Evolutionary conservation across 1,140 invertebrate genomes (phyloP).

Genomic region (Lepidurus apus): DNA sequence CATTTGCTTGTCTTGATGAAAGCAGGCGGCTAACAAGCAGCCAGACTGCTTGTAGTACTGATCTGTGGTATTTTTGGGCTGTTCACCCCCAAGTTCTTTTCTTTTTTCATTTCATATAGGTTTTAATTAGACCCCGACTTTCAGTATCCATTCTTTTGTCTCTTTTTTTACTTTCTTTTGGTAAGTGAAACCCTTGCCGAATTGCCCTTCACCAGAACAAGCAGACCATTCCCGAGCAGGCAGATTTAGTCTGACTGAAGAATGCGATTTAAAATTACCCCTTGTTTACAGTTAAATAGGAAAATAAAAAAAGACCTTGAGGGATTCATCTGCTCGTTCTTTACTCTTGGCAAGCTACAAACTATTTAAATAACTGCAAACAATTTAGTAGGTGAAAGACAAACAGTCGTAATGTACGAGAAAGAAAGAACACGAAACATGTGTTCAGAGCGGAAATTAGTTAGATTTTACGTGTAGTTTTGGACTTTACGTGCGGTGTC

Average conservation of each 20-base stretch:
- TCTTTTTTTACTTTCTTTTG: not conserved
- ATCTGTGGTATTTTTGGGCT: not conserved
- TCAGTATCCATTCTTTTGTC: not conserved
- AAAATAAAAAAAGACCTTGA: not conserved
- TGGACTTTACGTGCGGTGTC: too few species aligned
- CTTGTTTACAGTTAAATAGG: not conserved
- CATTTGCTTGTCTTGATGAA: not conserved
- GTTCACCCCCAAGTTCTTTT: not conserved
- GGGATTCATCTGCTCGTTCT: too few species aligned
- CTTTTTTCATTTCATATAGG: not conserved
- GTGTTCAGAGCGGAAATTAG: too few species aligned
- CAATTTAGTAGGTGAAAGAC: too few species aligned
- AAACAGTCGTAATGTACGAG: too few species aligned
- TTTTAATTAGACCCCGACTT: not conserved
- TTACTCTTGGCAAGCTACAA: too few species aligned
- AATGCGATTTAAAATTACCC: not conserved
- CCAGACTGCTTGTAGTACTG: not conserved
- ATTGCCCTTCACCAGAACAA: not conserved
- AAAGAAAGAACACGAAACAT: too few species aligned
- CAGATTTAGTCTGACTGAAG: not conserved
- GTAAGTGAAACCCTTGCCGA: not conserved
- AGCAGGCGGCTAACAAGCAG: not conserved
- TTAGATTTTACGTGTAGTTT: too few species aligned
- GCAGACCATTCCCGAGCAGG: not conserved
- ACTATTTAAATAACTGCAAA: too few species aligned